Evolutionary conservation across 2,113 vertebrate genomes (phyloP).

Genomic region (Hemicordylus capensis): DNA sequence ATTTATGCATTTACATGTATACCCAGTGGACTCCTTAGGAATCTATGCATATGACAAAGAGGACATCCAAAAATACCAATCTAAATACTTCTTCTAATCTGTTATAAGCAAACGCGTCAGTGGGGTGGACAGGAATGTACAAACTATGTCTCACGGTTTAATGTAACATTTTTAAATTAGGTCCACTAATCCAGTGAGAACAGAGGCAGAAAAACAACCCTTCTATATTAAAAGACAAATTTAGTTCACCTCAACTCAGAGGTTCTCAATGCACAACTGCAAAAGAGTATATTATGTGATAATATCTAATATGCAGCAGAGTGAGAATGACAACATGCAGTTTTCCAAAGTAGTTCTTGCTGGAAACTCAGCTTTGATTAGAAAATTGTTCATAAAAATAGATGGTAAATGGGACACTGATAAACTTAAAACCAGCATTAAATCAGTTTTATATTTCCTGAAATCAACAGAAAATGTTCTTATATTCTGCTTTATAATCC

Average conservation of each 20-base stretch:
- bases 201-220: neutral
- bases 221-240: slow-evolving; percentile 40
- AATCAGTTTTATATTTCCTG: neutral
- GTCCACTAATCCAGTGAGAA: neutral
- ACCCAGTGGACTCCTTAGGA: rapidly evolving
- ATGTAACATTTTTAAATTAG: slow-evolving; percentile 48
- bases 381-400: neutral
- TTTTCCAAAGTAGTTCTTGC: neutral
- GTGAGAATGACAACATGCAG: neutral
- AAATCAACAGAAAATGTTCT: neutral
- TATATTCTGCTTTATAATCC: neutral
- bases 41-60: rapidly evolving
- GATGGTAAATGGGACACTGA: neutral
- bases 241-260: slow-evolving; percentile 26
- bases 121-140: neutral
- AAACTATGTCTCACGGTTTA: neutral
- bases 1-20: neutral
- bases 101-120: neutral
- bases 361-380: neutral
- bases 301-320: neutral
- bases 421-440: neutral
- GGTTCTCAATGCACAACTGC: neutral
- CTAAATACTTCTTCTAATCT: neutral
- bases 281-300: neutral
- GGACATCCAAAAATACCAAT: neutral